phyloP scores from a whole-genome alignment of 2,113 vertebrate species.

The Panthera uncia region DNA sequence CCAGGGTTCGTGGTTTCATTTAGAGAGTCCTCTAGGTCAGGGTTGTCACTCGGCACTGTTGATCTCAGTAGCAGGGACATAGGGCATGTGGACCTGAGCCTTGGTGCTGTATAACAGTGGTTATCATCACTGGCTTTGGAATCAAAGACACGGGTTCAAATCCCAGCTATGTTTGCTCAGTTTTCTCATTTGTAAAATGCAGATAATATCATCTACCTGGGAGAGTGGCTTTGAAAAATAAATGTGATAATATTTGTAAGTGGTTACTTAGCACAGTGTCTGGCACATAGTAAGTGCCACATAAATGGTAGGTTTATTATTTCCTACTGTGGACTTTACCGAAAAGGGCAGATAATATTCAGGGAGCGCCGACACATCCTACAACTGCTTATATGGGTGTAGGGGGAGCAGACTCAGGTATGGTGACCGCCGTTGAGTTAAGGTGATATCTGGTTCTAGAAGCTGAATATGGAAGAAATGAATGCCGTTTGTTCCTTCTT shows the following conservation, averaged over 20 bases:
- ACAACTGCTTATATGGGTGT: rapidly evolving
- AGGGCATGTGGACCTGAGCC: background rate
- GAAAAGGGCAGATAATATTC: background rate
- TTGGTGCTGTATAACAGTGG: background rate
- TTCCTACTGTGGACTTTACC: background rate
- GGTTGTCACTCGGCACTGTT: background rate
- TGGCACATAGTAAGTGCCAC: background rate
- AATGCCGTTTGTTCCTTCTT: background rate
- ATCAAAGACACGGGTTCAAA: background rate
- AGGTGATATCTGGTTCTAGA: background rate
- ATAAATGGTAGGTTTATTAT: background rate
- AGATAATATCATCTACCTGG: background rate
- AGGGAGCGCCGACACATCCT: background rate
- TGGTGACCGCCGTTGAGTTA: too few species aligned
- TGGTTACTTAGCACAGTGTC: background rate
- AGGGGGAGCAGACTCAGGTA: background rate
- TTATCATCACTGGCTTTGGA: background rate
- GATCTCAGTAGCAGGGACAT: background rate
- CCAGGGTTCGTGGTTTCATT: background rate
- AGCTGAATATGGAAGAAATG: background rate
- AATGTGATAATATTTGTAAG: background rate
- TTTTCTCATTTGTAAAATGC: background rate
- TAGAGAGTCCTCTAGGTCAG: background rate
- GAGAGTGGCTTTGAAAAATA: background rate
- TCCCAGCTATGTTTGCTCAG: background rate